A percentile compares a stretch with the other conserved stretches of the same genome.
Conservation (phyloP, 2,797 vertebrate genomes). For the Enteromius afrohamiltoni region DNA sequence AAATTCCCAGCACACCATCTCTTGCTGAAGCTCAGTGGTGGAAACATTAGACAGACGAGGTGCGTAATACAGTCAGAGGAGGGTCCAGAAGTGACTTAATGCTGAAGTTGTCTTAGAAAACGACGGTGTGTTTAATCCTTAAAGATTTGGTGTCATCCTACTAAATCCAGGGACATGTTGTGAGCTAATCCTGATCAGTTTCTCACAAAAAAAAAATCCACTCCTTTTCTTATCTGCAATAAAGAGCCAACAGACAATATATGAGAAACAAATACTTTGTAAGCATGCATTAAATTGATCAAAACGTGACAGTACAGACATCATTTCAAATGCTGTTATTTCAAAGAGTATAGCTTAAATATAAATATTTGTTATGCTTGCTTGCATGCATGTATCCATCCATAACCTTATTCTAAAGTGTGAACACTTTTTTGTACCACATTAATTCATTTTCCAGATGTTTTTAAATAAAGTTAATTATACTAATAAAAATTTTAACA, state of each 20-base stretch:
- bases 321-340: neutral
- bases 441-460: neutral
- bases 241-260: neutral
- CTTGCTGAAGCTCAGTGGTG: conserved; percentile 13
- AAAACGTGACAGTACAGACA: neutral
- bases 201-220: neutral
- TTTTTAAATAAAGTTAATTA: neutral
- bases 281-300: neutral
- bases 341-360: neutral
- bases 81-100: neutral
- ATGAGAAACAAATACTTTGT: neutral
- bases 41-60: conserved; percentile 28
- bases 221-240: conserved; percentile 10
- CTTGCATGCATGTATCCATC: neutral
- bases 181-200: neutral
- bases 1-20: conserved; percentile 43
- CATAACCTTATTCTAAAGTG: neutral
- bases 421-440: neutral
- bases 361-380: neutral
- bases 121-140: conserved; percentile 1
- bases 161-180: neutral
- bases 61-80: conserved; percentile 23
- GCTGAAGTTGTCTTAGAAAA: neutral
- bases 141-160: conserved; percentile 40
- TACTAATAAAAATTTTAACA: neutral